Percentiles rank a stretch among this genome's conserved stretches.
These are phyloP conservation scores for Crocidura indochinensis DNA, from an alignment of 2,797 vertebrate species.

Conservation along the genomic window DNA sequence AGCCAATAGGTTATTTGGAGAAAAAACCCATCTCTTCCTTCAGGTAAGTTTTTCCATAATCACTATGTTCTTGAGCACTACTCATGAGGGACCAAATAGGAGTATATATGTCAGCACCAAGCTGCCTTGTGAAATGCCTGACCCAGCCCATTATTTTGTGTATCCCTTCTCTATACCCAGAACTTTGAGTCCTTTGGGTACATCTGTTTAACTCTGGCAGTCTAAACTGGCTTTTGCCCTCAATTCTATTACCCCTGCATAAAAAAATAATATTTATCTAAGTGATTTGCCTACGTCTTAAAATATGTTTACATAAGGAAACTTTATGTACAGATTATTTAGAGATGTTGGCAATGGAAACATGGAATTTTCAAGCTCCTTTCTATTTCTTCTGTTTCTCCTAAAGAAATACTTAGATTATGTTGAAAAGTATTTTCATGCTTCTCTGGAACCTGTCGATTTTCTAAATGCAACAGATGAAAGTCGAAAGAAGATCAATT, in stretches of 20 bases:
- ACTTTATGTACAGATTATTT: background rate
- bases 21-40: constrained; percentile 81
- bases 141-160: background rate
- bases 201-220: background rate
- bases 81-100: background rate
- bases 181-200: background rate
- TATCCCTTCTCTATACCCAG: background rate
- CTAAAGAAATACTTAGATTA: constrained; percentile 85
- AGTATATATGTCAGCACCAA: background rate
- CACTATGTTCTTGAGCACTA: background rate
- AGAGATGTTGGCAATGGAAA: constrained; percentile 28
- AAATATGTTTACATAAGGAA: background rate
- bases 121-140: background rate
- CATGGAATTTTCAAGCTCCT: constrained; percentile 55
- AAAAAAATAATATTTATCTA: background rate
- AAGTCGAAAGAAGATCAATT: constrained; percentile 86
- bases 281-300: background rate
- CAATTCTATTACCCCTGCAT: background rate
- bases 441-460: constrained; percentile 85
- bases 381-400: constrained; percentile 73
- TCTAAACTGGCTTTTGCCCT: constrained; percentile 9
- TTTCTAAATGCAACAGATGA: constrained; percentile 83
- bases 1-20: constrained; percentile 83
- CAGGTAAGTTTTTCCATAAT: constrained; percentile 75
- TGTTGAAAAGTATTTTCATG: constrained; percentile 83